Percentiles rank a stretch among this genome's conserved stretches.
Conservation (phyloP, 2,113 vertebrate species). For the Myotis davidii region DNA sequence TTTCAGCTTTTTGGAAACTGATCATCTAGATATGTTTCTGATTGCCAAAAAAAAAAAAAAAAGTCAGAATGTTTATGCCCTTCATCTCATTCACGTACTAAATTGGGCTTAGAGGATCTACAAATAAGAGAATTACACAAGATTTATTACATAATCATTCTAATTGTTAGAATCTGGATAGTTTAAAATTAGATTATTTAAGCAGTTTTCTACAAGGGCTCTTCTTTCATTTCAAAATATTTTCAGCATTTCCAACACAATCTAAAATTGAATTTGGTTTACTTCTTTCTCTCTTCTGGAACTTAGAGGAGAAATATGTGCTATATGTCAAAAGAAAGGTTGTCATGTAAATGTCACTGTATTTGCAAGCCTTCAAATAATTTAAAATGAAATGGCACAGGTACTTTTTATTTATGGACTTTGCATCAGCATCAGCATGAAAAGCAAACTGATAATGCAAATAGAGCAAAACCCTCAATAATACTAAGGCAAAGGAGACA, state of each 20-base stretch:
- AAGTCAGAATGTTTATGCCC: neutral
- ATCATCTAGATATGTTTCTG: neutral
- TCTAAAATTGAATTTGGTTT: conserved; percentile 37
- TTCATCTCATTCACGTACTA: neutral
- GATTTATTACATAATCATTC: conserved; percentile 47
- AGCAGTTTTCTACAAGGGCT: neutral
- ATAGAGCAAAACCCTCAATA: neutral
- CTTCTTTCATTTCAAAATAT: conserved; percentile 40
- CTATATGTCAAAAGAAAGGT: conserved; percentile 6
- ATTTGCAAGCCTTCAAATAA: conserved; percentile 49
- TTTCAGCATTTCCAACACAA: neutral
- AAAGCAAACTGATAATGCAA: conserved; percentile 67
- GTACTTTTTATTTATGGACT: conserved; percentile 57
- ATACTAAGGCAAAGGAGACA: neutral
- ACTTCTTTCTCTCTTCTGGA: neutral
- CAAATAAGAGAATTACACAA: conserved; percentile 42
- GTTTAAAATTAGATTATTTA: conserved; percentile 7
- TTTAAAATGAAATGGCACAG: conserved; percentile 66
- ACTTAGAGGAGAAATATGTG: conserved; percentile 49
- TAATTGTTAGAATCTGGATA: conserved; percentile 39
- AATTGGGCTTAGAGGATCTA: neutral
- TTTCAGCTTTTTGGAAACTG: neutral
- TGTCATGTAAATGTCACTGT: conserved; percentile 31
- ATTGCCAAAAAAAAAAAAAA: conserved; percentile 55
- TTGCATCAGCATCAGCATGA: conserved; percentile 60